Evolutionary conservation across 2,888 invertebrate species (phyloP), one percentile per base, ranked within the genome.

Genomic region (Drosophila tanythrix): DNA sequence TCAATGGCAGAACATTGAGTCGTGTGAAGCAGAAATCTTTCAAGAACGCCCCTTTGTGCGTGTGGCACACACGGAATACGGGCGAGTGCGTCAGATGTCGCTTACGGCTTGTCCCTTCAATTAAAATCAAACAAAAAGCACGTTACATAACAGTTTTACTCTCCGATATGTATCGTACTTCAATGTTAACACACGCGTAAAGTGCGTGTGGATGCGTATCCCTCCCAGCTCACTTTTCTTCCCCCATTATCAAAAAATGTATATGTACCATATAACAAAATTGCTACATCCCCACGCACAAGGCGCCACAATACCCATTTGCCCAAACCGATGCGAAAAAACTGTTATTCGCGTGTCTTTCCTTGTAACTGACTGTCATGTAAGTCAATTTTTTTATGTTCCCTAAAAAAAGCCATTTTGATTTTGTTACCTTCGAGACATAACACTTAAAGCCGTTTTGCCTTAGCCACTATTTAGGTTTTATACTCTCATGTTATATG

Each of bases 41-140:
- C n/a, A 36, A 53, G 29, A 62, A 56, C 38, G 43, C 31, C 25
- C 38, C 15, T 25, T 21, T 46, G 18, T 50, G 18, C 38, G 18
- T 38, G 35, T 48, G 57, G 21, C 46, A 11, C 25, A 27, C 13
- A 70, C 15, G 36, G n/a, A 10, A 40, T 33, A 27, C 29, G 36
- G 35, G 18, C 21, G 57, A 53, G 38, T 63, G 48, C 70, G 66
- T 70, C 78, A 80, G 72, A 70, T 85, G 64, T 70, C 68, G 29
- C 48, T 64, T 35, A 50, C 51, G 29, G 55, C 63, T 50, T 46
- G 52, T 74, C 71, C 73, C 65, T 85, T 85, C 90, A 85, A 90
- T 85, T 85, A 90, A 90, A 88, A 85, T 79, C 80, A 85, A 82
- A 74, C 71, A 73, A 74, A 71, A 67, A 64, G 67, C 78, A 57